phyloP scores from a whole-genome alignment of 2,888 invertebrate genomes.

The Ormyrus pomaceus region DNA sequence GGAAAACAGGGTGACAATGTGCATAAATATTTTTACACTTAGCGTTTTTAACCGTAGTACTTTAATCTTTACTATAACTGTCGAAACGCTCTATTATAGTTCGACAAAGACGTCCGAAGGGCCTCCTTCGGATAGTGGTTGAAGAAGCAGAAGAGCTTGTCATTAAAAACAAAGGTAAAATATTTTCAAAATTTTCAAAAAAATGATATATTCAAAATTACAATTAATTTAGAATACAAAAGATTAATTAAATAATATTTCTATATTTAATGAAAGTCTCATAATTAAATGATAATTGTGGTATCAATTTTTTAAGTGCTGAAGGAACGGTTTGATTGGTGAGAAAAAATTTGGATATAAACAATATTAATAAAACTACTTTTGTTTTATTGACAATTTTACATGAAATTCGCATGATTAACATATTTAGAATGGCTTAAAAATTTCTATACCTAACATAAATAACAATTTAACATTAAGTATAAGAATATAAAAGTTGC shows the following conservation, averaged over 20 bases:
- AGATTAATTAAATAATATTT: conserved; percentile 10
- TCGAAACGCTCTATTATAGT: conserved; percentile 72
- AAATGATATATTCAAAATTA: conserved; percentile 2
- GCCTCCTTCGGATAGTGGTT: conserved; percentile 72
- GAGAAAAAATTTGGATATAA: conserved; percentile 24
- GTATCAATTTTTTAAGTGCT: conserved; percentile 21
- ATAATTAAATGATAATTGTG: neutral
- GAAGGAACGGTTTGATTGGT: conserved; percentile 38
- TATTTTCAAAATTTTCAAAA: conserved; percentile 36
- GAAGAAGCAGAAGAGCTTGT: conserved; percentile 73
- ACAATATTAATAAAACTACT: conserved; percentile 37
- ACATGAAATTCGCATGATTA: conserved; percentile 45
- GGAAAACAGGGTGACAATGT: conserved; percentile 39
- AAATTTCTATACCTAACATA: neutral
- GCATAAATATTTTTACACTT: conserved; percentile 29
- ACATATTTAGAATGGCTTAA: conserved; percentile 30
- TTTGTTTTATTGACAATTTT: conserved; percentile 56
- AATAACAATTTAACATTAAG: conserved; percentile 16
- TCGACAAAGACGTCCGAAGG: conserved; percentile 73
- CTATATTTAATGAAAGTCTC: neutral
- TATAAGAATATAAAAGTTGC: conserved; percentile 49
- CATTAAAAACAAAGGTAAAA: conserved; percentile 67
- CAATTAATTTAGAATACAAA: conserved; percentile 3
- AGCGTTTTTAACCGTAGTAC: conserved; percentile 54
- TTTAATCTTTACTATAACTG: conserved; percentile 63